Evolutionary conservation across 2,113 vertebrate species (phyloP).

Genomic region (Etia nguti): DNA sequence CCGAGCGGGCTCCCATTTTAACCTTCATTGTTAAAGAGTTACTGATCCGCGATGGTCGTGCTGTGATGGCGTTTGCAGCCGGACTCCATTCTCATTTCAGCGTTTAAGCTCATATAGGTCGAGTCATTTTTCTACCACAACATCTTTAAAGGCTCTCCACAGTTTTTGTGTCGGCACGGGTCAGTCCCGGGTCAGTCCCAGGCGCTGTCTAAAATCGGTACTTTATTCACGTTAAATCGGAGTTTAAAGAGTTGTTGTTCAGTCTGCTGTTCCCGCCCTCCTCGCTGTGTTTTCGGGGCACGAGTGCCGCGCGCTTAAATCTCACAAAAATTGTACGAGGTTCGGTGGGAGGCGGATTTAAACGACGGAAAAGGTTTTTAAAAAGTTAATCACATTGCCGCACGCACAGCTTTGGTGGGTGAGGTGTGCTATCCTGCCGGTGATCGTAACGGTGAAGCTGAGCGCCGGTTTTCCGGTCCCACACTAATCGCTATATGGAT

Average conservation of each 20-base stretch:
- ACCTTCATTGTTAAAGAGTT: neutral
- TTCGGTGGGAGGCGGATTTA: neutral
- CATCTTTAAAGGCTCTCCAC: fast-evolving
- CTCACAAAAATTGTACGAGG: neutral
- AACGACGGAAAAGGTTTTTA: neutral
- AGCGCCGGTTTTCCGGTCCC: neutral
- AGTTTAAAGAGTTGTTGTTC: neutral
- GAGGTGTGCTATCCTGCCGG: neutral
- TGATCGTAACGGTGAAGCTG: neutral
- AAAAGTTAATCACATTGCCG: neutral
- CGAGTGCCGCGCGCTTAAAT: neutral
- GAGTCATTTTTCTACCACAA: fast-evolving
- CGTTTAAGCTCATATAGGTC: fast-evolving
- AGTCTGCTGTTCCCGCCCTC: neutral
- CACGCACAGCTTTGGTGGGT: neutral
- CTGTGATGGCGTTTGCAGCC: neutral
- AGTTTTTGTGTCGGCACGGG: fast-evolving
- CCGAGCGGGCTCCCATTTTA: neutral
- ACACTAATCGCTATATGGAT: neutral
- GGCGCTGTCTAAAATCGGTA: neutral
- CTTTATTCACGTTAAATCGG: fast-evolving
- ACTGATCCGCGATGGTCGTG: neutral
- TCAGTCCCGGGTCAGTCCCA: neutral
- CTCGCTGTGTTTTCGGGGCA: neutral
- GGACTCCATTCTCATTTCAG: neutral